Conservation (phyloP, 1,140 invertebrate genomes). For the Tetragonula clypearis region DNA sequence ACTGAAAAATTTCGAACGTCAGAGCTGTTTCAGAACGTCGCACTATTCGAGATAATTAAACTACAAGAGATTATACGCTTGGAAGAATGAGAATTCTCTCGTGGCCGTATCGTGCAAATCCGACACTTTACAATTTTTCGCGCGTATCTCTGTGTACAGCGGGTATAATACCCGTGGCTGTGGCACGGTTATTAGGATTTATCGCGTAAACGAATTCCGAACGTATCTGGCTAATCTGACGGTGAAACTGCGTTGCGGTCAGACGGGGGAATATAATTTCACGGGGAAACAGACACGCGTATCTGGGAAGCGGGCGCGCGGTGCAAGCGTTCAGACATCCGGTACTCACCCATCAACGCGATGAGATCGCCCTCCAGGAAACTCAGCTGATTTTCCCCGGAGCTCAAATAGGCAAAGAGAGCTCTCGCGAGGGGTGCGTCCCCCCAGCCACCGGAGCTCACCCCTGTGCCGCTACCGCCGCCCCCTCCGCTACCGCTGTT, state of each 20-base stretch:
- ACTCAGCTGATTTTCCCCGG: slow-evolving; percentile 95
- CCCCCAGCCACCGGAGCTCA: slow-evolving; percentile 73
- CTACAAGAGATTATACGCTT: too few relatives aligned
- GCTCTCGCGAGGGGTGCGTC: slow-evolving; percentile 89
- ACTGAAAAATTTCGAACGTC: too few relatives aligned
- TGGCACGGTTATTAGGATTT: not conserved
- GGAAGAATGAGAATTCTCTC: too few relatives aligned
- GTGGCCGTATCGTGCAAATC: too few relatives aligned
- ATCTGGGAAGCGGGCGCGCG: not conserved
- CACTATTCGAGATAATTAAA: not conserved
- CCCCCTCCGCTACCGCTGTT: slow-evolving; percentile 77
- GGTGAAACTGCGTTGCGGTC: not conserved
- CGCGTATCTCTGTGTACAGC: not conserved
- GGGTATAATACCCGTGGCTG: not conserved
- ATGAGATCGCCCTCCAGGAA: slow-evolving; percentile 96
- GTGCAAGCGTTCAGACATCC: not conserved
- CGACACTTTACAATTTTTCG: too few relatives aligned
- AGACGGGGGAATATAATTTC: not conserved
- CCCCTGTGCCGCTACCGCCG: slow-evolving; percentile 60
- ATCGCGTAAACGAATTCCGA: not conserved
- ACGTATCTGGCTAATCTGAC: not conserved
- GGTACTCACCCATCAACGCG: slow-evolving; percentile 87
- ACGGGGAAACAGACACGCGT: not conserved
- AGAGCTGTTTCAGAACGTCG: too few relatives aligned
- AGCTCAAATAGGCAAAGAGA: slow-evolving; percentile 94